These are phyloP conservation scores for Hololepta plana DNA, from an alignment of 2,888 invertebrate species.

Conservation along the genomic window DNA sequence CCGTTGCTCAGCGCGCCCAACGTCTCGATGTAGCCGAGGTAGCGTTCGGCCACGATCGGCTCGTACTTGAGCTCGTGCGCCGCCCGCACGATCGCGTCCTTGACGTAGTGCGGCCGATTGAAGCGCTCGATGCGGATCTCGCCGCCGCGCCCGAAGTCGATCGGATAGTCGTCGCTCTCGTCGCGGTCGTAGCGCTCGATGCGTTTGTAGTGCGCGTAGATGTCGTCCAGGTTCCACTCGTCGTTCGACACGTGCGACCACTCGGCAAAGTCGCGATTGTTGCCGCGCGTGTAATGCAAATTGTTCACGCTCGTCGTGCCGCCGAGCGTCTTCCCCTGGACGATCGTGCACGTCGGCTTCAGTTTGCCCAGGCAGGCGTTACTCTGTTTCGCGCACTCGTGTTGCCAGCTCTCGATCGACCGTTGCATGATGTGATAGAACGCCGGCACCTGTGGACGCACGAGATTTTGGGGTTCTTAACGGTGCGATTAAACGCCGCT, in stretches of 20 bases:
- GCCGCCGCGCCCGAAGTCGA: conserved; percentile 9
- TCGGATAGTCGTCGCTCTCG: conserved; percentile 4
- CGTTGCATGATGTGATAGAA: conserved; percentile 14
- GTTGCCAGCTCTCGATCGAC: conserved; percentile 18
- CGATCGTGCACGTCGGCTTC: conserved; percentile 19
- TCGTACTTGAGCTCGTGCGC: conserved; percentile 72
- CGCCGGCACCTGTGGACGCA: conserved; percentile 15
- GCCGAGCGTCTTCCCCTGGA: conserved; percentile 29
- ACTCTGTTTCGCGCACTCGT: conserved; percentile 15
- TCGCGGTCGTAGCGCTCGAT: conserved; percentile 39
- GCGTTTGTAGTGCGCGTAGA: conserved; percentile 62
- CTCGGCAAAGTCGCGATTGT: conserved; percentile 58
- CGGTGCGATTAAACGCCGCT: no score
- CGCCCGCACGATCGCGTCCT: conserved; percentile 32
- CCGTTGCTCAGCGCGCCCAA: conserved; percentile 18
- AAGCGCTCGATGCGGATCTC: conserved; percentile 9
- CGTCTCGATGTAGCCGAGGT: conserved; percentile 11
- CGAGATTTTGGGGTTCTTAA: no score
- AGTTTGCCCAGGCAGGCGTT: conserved; percentile 14
- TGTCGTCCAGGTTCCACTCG: conserved; percentile 60
- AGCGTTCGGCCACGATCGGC: no score
- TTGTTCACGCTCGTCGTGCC: conserved; percentile 31
- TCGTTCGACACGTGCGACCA: conserved; percentile 65
- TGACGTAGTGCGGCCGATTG: conserved; percentile 8
- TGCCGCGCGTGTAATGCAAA: conserved; percentile 30